A percentile compares a stretch with the other conserved stretches of the same genome.
Evolutionary conservation across 2,797 vertebrate genomes (phyloP).

Genomic region (Eutrigla gurnardus): DNA sequence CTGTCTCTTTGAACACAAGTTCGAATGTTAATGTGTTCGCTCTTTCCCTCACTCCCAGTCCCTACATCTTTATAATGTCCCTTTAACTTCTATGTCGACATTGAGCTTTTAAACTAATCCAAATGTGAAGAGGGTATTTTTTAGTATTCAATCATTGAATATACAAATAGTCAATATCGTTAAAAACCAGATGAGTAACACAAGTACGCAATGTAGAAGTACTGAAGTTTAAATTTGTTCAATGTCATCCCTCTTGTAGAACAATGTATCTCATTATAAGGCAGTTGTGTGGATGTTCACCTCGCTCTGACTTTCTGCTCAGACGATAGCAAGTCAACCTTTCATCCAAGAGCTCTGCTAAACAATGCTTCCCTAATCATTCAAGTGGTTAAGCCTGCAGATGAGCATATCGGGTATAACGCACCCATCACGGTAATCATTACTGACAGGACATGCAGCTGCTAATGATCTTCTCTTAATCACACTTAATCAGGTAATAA

Average conservation of each 20-base stretch:
- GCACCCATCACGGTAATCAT: slow-evolving; percentile 83
- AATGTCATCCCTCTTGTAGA: slow-evolving; percentile 68
- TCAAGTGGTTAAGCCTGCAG: slow-evolving; percentile 65
- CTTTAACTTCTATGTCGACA: background rate
- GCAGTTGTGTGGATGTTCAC: slow-evolving; percentile 55
- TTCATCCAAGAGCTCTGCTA: slow-evolving; percentile 61
- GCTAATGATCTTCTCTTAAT: slow-evolving; percentile 89
- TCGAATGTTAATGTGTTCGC: background rate
- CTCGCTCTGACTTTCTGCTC: slow-evolving; percentile 64
- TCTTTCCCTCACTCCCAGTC: background rate
- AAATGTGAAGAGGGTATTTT: background rate
- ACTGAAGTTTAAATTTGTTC: slow-evolving; percentile 60
- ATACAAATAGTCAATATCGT: slow-evolving; percentile 16
- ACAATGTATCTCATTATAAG: slow-evolving; percentile 63
- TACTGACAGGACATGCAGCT: slow-evolving; percentile 88
- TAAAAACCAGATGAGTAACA: slow-evolving; percentile 43
- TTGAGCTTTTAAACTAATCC: slow-evolving; percentile 2
- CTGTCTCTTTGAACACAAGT: slow-evolving; percentile 11
- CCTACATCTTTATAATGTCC: background rate
- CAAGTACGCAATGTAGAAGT: slow-evolving; percentile 32
- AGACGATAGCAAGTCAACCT: slow-evolving; percentile 48
- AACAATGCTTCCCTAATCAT: slow-evolving; percentile 81
- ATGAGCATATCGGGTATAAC: slow-evolving; percentile 74
- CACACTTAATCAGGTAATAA: slow-evolving; percentile 88
- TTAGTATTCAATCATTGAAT: background rate